phyloP scores from a whole-genome alignment of 2,113 vertebrate genomes.

The Apaloderma vittatum region DNA sequence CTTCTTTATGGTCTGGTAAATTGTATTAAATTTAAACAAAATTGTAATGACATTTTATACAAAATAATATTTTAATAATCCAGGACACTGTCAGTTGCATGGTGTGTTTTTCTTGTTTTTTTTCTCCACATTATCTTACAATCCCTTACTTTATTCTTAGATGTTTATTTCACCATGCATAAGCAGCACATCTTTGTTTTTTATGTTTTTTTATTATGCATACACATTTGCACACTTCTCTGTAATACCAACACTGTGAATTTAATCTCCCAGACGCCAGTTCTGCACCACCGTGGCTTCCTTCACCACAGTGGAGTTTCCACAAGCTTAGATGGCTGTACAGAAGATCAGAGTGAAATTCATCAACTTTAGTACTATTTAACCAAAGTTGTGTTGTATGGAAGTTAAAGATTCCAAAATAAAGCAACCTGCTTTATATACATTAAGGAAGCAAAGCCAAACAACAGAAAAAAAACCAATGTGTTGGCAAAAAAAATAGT shows the following conservation, averaged over 20 bases:
- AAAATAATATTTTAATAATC: constrained; percentile 77
- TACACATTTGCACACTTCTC: not conserved
- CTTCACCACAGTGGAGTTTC: not conserved
- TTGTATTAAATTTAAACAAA: constrained; percentile 80
- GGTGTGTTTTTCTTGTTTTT: not conserved
- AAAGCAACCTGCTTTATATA: not conserved
- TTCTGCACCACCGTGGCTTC: not conserved
- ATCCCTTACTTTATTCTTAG: not conserved
- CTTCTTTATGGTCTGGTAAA: constrained; percentile 80
- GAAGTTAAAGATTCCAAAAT: constrained; percentile 24
- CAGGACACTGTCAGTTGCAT: constrained; percentile 36
- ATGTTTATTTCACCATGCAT: not conserved
- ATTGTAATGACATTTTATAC: constrained; percentile 71
- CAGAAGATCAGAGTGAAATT: not conserved
- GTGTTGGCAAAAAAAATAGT: not conserved
- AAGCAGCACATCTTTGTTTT: rapidly evolving
- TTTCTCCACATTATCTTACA: not conserved
- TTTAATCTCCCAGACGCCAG: not conserved
- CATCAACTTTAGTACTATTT: not conserved
- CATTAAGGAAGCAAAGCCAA: not conserved
- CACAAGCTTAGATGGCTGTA: not conserved
- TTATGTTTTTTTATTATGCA: not conserved
- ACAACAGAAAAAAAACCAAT: not conserved
- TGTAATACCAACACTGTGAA: not conserved
- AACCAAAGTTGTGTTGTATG: not conserved